Evolutionary conservation across 92 coral and sea anemone species (phyloP).

Genomic region (Paragorgia papillata): DNA sequence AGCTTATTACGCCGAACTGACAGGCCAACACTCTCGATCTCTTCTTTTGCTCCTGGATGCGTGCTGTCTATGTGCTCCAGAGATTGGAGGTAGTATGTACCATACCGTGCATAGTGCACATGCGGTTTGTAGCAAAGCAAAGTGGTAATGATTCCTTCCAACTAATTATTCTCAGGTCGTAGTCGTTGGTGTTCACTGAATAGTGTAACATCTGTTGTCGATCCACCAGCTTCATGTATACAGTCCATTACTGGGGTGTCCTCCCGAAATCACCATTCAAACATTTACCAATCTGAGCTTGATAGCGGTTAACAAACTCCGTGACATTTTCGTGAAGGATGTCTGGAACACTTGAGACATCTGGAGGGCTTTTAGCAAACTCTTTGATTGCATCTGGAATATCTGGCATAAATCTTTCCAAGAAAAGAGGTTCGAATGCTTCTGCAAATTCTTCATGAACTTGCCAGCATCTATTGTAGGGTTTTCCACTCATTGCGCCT

Average conservation of each 20-base stretch:
- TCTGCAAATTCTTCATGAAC: conserved; percentile 17
- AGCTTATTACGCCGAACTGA: neutral
- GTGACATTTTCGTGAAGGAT: no score
- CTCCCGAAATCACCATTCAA: conserved; percentile 26
- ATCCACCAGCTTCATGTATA: conserved; percentile 11
- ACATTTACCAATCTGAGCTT: no score
- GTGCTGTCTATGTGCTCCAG: conserved; percentile 6
- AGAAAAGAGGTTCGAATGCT: conserved; percentile 16
- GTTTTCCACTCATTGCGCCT: conserved; percentile 5
- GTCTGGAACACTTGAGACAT: no score
- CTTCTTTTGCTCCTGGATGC: conserved; percentile 31
- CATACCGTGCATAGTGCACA: conserved; percentile 26
- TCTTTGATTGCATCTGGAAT: neutral
- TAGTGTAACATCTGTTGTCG: conserved; percentile 4
- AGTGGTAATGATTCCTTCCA: conserved; percentile 12
- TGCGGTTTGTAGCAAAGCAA: conserved; percentile 24
- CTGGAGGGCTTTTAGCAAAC: neutral
- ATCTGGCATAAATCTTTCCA: conserved; percentile 3
- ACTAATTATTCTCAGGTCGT: neutral
- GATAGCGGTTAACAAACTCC: no score
- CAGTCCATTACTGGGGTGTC: conserved; percentile 16
- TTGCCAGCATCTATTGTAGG: conserved; percentile 21
- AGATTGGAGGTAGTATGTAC: conserved; percentile 11
- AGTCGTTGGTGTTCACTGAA: conserved; percentile 17
- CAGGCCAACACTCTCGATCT: conserved; percentile 29